A percentile compares a stretch with the other conserved stretches of the same genome.
Evolutionary conservation across 2,888 invertebrate species (phyloP).

Genomic region (Caenorhabditis drosophilae): DNA sequence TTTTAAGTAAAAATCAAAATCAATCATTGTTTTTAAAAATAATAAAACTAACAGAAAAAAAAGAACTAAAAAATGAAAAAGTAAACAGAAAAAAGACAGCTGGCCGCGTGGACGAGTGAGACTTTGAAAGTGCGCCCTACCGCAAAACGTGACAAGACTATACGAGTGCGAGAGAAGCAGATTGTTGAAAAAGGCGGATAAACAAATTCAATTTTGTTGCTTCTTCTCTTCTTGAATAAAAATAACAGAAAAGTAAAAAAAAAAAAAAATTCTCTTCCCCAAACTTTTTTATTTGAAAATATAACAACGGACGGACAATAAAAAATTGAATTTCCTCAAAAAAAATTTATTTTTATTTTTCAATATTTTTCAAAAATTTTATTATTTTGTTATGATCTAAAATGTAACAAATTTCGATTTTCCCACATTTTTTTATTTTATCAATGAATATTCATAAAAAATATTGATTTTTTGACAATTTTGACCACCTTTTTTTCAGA

Average conservation of each 20-base stretch:
- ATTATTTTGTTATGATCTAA: too few relatives aligned
- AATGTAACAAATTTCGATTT: too few relatives aligned
- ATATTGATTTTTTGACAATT: too few relatives aligned
- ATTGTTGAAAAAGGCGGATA: constrained; percentile 8
- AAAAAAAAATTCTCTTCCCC: too few relatives aligned
- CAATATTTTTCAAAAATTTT: too few relatives aligned
- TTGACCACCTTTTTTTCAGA: too few relatives aligned
- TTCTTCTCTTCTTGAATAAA: not conserved
- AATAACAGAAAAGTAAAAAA: not conserved
- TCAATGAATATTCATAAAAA: too few relatives aligned
- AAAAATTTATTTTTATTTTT: too few relatives aligned
- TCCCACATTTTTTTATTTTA: too few relatives aligned
- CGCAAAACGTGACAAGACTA: constrained; percentile 8
- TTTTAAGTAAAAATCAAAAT: not conserved
- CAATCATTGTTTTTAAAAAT: not conserved
- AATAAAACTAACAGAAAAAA: not conserved
- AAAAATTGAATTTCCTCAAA: too few relatives aligned
- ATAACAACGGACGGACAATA: too few relatives aligned
- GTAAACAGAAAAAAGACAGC: constrained; percentile 1
- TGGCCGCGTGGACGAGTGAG: constrained; percentile 16
- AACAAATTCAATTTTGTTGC: constrained; percentile 18
- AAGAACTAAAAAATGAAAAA: constrained; percentile 6
- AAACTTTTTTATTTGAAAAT: too few relatives aligned
- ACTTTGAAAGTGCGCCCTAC: constrained; percentile 25
- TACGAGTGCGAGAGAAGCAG: constrained; percentile 12